Evolutionary conservation across 2,888 invertebrate species (phyloP), one percentile per base, ranked within the genome.

Genomic region (Malacosoma neustria): DNA sequence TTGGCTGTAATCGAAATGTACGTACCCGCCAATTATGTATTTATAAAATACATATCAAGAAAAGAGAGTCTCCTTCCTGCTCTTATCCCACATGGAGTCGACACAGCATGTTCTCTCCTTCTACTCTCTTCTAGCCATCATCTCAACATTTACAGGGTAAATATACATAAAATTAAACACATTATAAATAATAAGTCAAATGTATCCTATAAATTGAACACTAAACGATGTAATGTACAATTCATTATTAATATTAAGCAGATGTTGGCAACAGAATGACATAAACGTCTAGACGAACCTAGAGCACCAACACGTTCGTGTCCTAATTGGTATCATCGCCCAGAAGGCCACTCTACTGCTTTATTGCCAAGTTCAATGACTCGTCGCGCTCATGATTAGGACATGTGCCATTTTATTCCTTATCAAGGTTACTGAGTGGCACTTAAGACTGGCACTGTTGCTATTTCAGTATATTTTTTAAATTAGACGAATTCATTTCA

Each of bases 281-380:
- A 39, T 45, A 41, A 32, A 33, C 14, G 48, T 53, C 49, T 48
- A 49, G 50, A 53, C 48, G 37, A 40, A 42, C 41, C 37, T 43
- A 49, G 36, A 36, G 41, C 41, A 42, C 32, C 37, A 36, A 35
- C 38, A 41, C 32, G 41, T 35, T n/a, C 32, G 29, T 39, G 40
- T 42, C 44, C 47, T 49, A 51, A 51, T 57, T 57, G 49, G 36
- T 43, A 42, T 40, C 38, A 45, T 48, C 45, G 43, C 45, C 43
- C 45, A 49, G 53, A 54, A 61, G 57, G 58, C 57, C 55, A 45
- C 61, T 56, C 51, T 49, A 48, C 47, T 44, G 51, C 63, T 56
- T 59, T 60, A 62, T 59, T 64, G 54, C 45, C 48, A 49, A 61
- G 72, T 66, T 68, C 70, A 65, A 56, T 55, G 60, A 63, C 59